Base-by-base conservation (phyloP, 2,888 invertebrate genomes). In the Tribolium freemani region DNA sequence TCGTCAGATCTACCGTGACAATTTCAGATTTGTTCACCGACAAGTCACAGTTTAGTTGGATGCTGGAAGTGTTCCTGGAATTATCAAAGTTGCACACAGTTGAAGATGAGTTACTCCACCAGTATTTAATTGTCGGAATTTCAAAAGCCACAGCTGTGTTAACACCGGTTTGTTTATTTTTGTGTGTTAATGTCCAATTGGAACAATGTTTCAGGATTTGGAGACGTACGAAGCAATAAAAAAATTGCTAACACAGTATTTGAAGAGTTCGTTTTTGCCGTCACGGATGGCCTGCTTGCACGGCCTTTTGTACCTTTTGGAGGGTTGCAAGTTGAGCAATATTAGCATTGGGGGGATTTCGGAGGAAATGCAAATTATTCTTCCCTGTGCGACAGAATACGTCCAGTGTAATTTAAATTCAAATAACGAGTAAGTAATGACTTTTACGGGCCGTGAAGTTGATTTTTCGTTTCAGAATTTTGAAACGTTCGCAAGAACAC, bases 1-100 rank as follows among this genome's bases (percentile, higher is more conserved):
- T 90, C 26, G 86, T 92, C 3, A 90, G 90, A 74, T 92, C 93
- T 80, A 88, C 93, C 74, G 88, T 94, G 9, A 90, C 91, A 74
- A 90, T 95, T 76, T 93, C 94, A 0, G 95, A 96, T 85, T 88
- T 95, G 69, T 93, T 93, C 80, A 90, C 90, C 20, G 94, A 94
- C 82, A 89, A 90, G 79, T 88, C 90, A 46, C 95, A 96, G 85
- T 95, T 92, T 86, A 90, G 90, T 78, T 94, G 94, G 93, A 93
- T 96, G 91, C 87, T 94, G 79, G 91, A 93, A 75, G 90, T 90
- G 6, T 90, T 92, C 80, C 84, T 93, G 76, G 92, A 92, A 76
- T 83, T 92, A 53, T 89, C 92, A 21, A 91, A 90, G 80, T 86
- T 87, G 70, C 93, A 94, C 82, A 90, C 91, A 10, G 86, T 88